These are phyloP conservation scores for Herpailurus yagouaroundi DNA, from an alignment of 2,113 vertebrate genomes.

Conservation along the genomic window DNA sequence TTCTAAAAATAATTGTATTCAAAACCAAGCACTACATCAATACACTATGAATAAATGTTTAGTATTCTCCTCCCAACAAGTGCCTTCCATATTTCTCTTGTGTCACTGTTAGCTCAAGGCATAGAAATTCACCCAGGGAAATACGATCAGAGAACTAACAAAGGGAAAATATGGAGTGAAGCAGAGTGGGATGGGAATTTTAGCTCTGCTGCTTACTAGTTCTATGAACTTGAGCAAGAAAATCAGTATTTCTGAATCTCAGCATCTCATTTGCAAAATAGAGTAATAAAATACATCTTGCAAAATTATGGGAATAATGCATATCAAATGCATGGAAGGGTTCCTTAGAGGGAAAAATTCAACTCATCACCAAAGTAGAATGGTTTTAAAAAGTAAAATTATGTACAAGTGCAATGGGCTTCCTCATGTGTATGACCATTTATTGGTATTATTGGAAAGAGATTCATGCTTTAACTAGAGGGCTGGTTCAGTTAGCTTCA, in stretches of 20 bases:
- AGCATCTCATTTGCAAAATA: slow-evolving; percentile 24
- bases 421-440: neutral
- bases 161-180: neutral
- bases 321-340: neutral
- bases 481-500: neutral
- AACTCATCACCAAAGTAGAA: neutral
- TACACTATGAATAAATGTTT: neutral
- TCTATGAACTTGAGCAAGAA: slow-evolving; percentile 21
- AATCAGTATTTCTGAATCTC: slow-evolving; percentile 21
- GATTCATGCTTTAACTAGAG: neutral
- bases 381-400: neutral
- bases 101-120: neutral
- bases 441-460: neutral
- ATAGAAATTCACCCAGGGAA: neutral
- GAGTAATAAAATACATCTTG: neutral
- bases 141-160: neutral
- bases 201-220: neutral
- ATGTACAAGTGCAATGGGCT: neutral
- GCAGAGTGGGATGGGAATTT: neutral
- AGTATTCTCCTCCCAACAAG: neutral
- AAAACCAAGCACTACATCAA: neutral
- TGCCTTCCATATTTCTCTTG: neutral
- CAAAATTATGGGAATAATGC: neutral
- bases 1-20: slow-evolving; percentile 47
- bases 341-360: neutral